A percentile compares a stretch with the other conserved stretches of the same genome.
Conservation (phyloP, 2,888 invertebrate genomes). For the Caenorhabditis auriculariae region DNA sequence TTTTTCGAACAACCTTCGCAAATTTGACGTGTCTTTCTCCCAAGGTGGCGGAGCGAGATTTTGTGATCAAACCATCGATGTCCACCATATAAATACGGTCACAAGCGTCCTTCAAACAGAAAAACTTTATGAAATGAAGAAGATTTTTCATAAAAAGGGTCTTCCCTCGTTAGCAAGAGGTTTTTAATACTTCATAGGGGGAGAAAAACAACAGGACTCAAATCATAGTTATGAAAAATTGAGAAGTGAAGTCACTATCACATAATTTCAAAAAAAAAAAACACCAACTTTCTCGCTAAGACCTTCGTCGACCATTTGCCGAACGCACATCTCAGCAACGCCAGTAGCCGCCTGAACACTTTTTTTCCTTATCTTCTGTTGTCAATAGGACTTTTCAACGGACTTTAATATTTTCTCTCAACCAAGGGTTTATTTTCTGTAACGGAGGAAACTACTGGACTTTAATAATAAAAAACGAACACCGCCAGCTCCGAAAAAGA, state of each 20-base stretch:
- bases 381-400: too few species aligned
- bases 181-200: too few species aligned
- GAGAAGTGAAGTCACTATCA: too few species aligned
- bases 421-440: not conserved
- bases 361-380: too few species aligned
- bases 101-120: slow-evolving; percentile 74
- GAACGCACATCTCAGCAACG: slow-evolving; percentile 85
- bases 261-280: not conserved
- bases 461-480: slow-evolving; percentile 66
- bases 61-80: slow-evolving; percentile 88
- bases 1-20: slow-evolving; percentile 35
- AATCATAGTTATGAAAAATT: too few species aligned
- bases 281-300: slow-evolving; percentile 73
- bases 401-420: too few species aligned
- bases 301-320: slow-evolving; percentile 84
- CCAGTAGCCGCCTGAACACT: slow-evolving; percentile 80
- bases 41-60: slow-evolving; percentile 64
- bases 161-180: too few species aligned
- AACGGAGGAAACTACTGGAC: too few species aligned
- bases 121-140: too few species aligned
- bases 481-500: slow-evolving; percentile 97
- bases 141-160: too few species aligned
- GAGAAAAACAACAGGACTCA: too few species aligned
- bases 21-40: slow-evolving; percentile 43
- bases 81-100: slow-evolving; percentile 90